phyloP scores from a whole-genome alignment of 1,140 invertebrate species.

The Orius insidiosus region DNA sequence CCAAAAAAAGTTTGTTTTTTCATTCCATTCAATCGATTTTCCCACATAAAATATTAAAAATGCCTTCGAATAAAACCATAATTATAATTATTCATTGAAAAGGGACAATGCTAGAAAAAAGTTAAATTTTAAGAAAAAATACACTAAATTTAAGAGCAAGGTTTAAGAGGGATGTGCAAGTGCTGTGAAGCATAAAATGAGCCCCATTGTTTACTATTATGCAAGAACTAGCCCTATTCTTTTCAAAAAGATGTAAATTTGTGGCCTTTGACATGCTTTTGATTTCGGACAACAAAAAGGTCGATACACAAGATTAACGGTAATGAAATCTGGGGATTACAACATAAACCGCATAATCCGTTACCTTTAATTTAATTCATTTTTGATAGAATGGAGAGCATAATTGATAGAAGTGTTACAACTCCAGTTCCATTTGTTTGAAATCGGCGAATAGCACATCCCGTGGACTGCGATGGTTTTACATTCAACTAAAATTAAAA shows the following conservation, averaged over 20 bases:
- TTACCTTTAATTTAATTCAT: background rate
- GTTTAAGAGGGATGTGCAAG: background rate
- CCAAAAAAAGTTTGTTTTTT: too few species aligned
- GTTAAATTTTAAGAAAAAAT: too few species aligned
- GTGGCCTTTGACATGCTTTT: background rate
- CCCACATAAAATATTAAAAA: too few species aligned
- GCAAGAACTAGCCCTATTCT: background rate
- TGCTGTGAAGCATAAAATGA: conserved; percentile 9
- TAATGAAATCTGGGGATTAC: background rate
- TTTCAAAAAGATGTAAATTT: conserved; percentile 1
- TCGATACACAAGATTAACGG: background rate
- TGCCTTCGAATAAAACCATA: too few species aligned
- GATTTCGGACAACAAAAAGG: conserved; percentile 1
- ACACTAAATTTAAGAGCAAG: too few species aligned
- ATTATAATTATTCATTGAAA: too few species aligned
- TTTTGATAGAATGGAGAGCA: conserved; percentile 46
- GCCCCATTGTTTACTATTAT: conserved; percentile 4
- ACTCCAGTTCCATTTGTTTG: conserved; percentile 50
- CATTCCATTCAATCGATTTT: too few species aligned
- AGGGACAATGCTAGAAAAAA: too few species aligned
- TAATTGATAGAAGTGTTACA: conserved; percentile 47
- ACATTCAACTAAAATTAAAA: conserved; percentile 37
- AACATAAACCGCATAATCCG: too few species aligned
- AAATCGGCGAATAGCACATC: conserved; percentile 49
- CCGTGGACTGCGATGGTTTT: conserved; percentile 48